Evolutionary conservation across 2,888 invertebrate species (phyloP).

Genomic region (Plebejus argus): DNA sequence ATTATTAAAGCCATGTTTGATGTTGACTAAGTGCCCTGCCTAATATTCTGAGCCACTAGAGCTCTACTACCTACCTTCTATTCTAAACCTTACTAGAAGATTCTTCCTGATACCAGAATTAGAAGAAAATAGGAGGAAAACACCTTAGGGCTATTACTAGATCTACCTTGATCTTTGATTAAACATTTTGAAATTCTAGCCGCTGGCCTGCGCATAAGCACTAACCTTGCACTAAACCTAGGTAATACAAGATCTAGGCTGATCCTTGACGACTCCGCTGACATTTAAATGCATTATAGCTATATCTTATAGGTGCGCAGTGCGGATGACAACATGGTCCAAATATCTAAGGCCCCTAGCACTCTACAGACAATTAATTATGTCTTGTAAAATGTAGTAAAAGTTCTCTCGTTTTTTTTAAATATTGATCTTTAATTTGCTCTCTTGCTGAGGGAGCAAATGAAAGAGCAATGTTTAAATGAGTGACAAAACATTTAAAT

Average conservation of each 20-base stretch:
- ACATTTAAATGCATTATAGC: slow-evolving; percentile 17
- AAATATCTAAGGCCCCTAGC: slow-evolving; percentile 1
- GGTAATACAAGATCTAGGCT: slow-evolving; percentile 1
- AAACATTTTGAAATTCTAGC: background rate
- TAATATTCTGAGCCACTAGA: too few relatives aligned
- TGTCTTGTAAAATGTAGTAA: too few relatives aligned
- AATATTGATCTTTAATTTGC: too few relatives aligned
- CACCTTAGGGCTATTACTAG: background rate
- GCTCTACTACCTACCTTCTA: background rate
- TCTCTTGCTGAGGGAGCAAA: too few relatives aligned
- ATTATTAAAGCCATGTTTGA: background rate
- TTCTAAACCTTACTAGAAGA: background rate
- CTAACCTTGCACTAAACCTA: slow-evolving; percentile 22
- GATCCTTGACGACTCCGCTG: slow-evolving; percentile 8
- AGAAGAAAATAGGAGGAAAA: too few relatives aligned
- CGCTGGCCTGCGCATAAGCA: background rate
- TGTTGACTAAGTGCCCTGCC: background rate
- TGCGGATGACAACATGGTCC: background rate
- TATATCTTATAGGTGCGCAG: background rate
- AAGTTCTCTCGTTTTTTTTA: too few relatives aligned
- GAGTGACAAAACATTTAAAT: too few relatives aligned
- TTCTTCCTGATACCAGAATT: background rate
- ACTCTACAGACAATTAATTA: too few relatives aligned
- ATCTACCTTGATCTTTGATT: slow-evolving; percentile 21
- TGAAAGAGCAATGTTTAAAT: too few relatives aligned